These are phyloP conservation scores for Cacoxenus indagator DNA, from an alignment of 2,888 invertebrate species.

Conservation along the genomic window DNA sequence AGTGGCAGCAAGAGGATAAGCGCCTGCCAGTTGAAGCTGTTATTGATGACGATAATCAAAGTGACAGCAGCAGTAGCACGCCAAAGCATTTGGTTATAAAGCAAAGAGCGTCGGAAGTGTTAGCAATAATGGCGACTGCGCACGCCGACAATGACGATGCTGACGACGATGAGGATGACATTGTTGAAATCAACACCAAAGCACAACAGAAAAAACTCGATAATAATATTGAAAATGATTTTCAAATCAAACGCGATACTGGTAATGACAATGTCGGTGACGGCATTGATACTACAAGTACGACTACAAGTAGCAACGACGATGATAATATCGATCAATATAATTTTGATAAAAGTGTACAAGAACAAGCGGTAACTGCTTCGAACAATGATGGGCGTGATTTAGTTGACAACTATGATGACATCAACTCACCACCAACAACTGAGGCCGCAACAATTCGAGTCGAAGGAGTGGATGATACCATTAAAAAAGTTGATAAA, in stretches of 20 bases:
- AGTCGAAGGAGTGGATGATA: background rate
- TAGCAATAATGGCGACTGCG: conserved; percentile 37
- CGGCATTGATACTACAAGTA: background rate
- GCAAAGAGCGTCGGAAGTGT: background rate
- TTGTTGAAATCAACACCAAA: conserved; percentile 55
- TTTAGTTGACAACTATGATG: conserved; percentile 63
- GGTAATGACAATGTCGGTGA: background rate
- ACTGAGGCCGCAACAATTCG: conserved; percentile 17
- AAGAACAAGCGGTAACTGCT: conserved; percentile 31
- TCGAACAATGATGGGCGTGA: conserved; percentile 64
- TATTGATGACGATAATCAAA: conserved; percentile 64
- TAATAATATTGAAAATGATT: conserved; percentile 58
- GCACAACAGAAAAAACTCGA: conserved; percentile 16
- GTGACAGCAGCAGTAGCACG: conserved; percentile 46
- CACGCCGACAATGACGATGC: conserved; percentile 23
- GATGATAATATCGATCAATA: background rate
- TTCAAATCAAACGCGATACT: conserved; percentile 56
- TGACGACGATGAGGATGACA: conserved; percentile 45
- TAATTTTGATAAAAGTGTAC: background rate
- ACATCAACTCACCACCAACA: conserved; percentile 40
- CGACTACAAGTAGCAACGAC: background rate
- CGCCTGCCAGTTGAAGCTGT: conserved; percentile 34
- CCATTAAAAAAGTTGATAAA: conserved; percentile 40
- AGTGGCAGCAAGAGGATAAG: background rate
- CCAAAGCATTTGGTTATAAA: no score